phyloP scores from a whole-genome alignment of 2,888 invertebrate species.

The Tiphia femorata region DNA sequence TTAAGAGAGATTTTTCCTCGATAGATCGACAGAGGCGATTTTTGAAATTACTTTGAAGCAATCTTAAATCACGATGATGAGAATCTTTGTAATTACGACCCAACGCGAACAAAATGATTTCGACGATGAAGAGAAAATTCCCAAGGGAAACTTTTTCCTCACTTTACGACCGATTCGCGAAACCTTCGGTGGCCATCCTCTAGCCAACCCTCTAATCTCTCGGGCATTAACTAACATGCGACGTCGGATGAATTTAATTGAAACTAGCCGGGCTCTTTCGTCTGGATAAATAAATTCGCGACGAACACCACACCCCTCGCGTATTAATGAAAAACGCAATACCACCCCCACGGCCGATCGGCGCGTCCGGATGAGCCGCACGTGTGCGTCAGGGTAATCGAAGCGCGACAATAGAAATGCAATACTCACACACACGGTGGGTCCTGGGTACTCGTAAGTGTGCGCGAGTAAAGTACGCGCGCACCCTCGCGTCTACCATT shows the following conservation, averaged over 20 bases:
- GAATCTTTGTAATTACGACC: no score
- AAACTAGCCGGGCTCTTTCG: slow-evolving; percentile 17
- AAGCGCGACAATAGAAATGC: background rate
- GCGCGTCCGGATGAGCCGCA: no score
- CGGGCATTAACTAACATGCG: slow-evolving; percentile 2
- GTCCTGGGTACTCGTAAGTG: no score
- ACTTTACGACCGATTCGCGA: no score
- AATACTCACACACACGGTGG: background rate
- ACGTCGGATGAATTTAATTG: slow-evolving; percentile 16
- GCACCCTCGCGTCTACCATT: background rate
- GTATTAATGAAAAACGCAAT: slow-evolving; percentile 14
- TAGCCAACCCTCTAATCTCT: background rate
- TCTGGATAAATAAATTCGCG: slow-evolving; percentile 20
- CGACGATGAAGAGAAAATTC: no score
- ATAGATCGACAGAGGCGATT: no score
- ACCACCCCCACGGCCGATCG: background rate
- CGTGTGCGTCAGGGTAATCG: background rate
- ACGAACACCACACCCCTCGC: no score
- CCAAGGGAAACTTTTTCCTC: no score
- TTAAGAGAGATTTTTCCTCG: no score
- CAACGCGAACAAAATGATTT: no score
- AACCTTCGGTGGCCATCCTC: background rate
- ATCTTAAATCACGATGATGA: no score
- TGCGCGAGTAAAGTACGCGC: background rate
- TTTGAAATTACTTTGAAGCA: no score